Evolutionary conservation across 1,140 invertebrate species (phyloP).

Genomic region (Oppia nitens): DNA sequence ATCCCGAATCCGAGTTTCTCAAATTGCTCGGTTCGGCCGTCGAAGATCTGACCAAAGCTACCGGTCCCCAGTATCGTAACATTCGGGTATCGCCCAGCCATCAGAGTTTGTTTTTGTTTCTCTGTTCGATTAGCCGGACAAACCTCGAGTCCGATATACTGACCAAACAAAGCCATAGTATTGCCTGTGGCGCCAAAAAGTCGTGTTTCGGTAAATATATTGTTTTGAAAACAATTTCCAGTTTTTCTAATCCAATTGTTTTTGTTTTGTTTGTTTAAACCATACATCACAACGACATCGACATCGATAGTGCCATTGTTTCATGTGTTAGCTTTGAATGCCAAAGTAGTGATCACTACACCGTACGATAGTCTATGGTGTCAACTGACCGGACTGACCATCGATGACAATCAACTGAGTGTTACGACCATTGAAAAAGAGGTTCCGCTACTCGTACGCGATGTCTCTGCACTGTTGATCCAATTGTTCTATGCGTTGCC

Average conservation of each 20-base stretch:
- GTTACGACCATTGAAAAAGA: constrained; percentile 35
- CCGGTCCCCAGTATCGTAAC: constrained; percentile 39
- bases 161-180: constrained; percentile 61
- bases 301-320: constrained; percentile 50
- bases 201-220: constrained; percentile 69
- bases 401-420: constrained; percentile 15
- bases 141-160: constrained; percentile 83
- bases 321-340: constrained; percentile 68
- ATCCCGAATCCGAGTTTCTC: constrained; percentile 16
- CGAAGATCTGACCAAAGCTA: constrained; percentile 75
- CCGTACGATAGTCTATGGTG: constrained; percentile 30
- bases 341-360: constrained; percentile 39
- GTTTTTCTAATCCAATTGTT: background rate
- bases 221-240: background rate
- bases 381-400: constrained; percentile 28
- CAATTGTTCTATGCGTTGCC: constrained; percentile 72
- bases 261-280: background rate
- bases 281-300: background rate
- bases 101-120: constrained; percentile 64
- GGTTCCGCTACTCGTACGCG: constrained; percentile 63
- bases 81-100: constrained; percentile 23
- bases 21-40: constrained; percentile 47
- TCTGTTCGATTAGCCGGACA: constrained; percentile 69
- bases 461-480: constrained; percentile 62
- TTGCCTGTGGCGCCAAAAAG: constrained; percentile 38